Conservation (phyloP, 2,888 invertebrate species). For the Furcula furcula region DNA sequence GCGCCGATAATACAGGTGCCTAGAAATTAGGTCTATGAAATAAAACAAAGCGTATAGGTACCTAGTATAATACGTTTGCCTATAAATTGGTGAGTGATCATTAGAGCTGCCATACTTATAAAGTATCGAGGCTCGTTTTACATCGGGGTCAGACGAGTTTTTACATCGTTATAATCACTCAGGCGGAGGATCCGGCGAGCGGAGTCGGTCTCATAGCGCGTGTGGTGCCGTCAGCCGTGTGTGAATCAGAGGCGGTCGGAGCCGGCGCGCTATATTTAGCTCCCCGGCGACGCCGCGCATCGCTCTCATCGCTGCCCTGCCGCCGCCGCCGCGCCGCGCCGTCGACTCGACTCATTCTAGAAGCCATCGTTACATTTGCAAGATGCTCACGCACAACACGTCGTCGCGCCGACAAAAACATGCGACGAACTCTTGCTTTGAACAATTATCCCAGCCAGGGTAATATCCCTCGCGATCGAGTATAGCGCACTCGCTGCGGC, state of each 20-base stretch:
- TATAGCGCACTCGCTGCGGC: not conserved
- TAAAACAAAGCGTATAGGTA: too few relatives aligned
- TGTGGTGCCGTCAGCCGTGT: slow-evolving; percentile 15
- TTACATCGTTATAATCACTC: too few relatives aligned
- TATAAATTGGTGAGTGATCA: too few relatives aligned
- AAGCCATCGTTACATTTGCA: not conserved
- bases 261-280: slow-evolving; percentile 39
- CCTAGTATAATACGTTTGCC: too few relatives aligned
- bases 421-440: too few relatives aligned
- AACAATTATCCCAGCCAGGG: not conserved
- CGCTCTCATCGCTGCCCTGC: slow-evolving; percentile 15
- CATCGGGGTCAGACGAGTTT: too few relatives aligned
- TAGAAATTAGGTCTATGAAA: too few relatives aligned
- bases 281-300: slow-evolving; percentile 15
- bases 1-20: too few relatives aligned
- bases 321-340: slow-evolving; percentile 8
- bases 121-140: not conserved
- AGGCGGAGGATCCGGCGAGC: slow-evolving; percentile 1
- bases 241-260: slow-evolving; percentile 36
- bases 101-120: too few relatives aligned
- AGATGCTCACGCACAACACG: too few relatives aligned
- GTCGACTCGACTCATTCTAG: slow-evolving; percentile 1
- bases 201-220: slow-evolving; percentile 7
- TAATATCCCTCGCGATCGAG: not conserved
- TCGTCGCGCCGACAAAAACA: too few relatives aligned